These are phyloP conservation scores for Bombus consobrinus DNA, from an alignment of 1,140 invertebrate species.

Conservation along the genomic window DNA sequence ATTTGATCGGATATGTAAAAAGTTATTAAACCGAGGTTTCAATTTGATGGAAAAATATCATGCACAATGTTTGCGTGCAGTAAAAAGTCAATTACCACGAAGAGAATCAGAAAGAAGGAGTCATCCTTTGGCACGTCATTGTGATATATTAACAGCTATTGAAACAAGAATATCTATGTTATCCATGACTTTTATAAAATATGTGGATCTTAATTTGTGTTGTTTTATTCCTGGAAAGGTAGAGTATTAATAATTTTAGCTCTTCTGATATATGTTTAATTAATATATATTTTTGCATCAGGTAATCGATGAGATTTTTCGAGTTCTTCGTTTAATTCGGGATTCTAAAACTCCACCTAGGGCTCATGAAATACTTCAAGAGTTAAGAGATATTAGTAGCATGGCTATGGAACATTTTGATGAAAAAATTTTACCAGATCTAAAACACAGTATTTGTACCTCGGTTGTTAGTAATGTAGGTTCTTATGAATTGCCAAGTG, in stretches of 20 bases:
- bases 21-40: constrained; percentile 92
- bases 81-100: constrained; percentile 92
- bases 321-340: constrained; percentile 88
- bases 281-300: constrained; percentile 75
- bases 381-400: constrained; percentile 94
- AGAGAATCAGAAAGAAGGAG: constrained; percentile 93
- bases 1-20: constrained; percentile 90
- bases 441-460: constrained; percentile 79
- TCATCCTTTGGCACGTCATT: constrained; percentile 92
- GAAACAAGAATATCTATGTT: constrained; percentile 96
- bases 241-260: constrained; percentile 24
- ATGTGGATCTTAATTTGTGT: constrained; percentile 90
- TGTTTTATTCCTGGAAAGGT: constrained; percentile 97
- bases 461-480: constrained; percentile 75
- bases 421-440: constrained; percentile 90
- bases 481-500: constrained; percentile 75
- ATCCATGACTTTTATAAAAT: constrained; percentile 95
- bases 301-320: constrained; percentile 95
- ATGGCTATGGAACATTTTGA: constrained; percentile 99
- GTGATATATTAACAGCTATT: constrained; percentile 94
- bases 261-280: constrained; percentile 7
- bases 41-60: constrained; percentile 91
- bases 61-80: constrained; percentile 87
- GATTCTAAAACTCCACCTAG: constrained; percentile 87
- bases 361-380: constrained; percentile 93